Evolutionary conservation across 2,888 invertebrate genomes (phyloP).

Genomic region (Spilosoma lubricipeda): DNA sequence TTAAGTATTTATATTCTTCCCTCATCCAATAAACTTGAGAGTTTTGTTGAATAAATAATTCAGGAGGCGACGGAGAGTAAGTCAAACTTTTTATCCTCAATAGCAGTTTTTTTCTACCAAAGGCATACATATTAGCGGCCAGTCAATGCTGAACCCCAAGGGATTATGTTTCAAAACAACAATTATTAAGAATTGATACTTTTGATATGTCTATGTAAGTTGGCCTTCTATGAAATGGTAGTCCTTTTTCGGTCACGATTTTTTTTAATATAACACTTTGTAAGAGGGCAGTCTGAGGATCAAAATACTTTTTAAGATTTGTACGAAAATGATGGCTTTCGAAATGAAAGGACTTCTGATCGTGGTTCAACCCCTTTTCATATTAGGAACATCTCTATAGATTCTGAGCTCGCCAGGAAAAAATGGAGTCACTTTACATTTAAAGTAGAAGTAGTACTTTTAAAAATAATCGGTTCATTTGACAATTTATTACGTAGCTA

Average conservation of each 20-base stretch:
- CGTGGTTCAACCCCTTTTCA: conserved; percentile 19
- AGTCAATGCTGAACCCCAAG: conserved; percentile 45
- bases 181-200: conserved; percentile 46
- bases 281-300: conserved; percentile 26
- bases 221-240: conserved; percentile 28
- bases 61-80: conserved; percentile 64
- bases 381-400: not conserved
- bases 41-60: conserved; percentile 74
- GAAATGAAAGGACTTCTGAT: conserved; percentile 37
- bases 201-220: conserved; percentile 39
- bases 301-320: conserved; percentile 32
- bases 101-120: conserved; percentile 62
- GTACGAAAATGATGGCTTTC: conserved; percentile 40
- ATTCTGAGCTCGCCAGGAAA: not conserved
- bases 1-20: conserved; percentile 59
- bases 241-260: conserved; percentile 20
- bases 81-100: conserved; percentile 68
- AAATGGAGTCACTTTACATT: not conserved
- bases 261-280: conserved; percentile 30
- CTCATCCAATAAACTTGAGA: conserved; percentile 62
- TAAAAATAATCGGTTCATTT: not conserved
- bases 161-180: conserved; percentile 38
- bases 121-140: conserved; percentile 59
- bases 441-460: not conserved
- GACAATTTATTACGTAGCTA: not conserved